Base-by-base conservation (phyloP, 2,797 vertebrate species). In the Sparus aurata region DNA sequence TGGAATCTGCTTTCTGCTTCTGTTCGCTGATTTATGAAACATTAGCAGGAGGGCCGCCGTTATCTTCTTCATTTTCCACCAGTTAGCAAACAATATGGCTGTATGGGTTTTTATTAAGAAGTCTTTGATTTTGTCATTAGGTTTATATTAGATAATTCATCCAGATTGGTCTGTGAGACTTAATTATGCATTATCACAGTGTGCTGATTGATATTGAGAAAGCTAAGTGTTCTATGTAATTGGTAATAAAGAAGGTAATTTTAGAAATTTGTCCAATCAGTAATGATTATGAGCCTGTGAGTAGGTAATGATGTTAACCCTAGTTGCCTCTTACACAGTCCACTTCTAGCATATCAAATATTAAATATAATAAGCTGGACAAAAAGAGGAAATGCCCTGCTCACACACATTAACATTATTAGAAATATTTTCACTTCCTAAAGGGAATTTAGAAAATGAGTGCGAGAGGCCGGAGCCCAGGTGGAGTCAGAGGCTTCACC, bases 211-310 rank as follows among this genome's bases (percentile, higher is more conserved):
- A 93, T 94, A 94, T 93, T 93, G 93, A 94, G 93, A 94, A 93
- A 94, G 91, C 89, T 92, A 94, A 94, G 93, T 94, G 92, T 94
- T 94, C 92, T 93, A 93, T 94, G 92, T 95, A 94, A 94, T 94
- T 95, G 92, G 91, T 92, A 95, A 95, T 94, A 92, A 93, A 93
- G 86, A 91, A 93, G 87, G 90, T 83, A 89, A 94, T 94, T 93
- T 91, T 90, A 93, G 88, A 91, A 92, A 94, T 95, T 93, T 95
- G 91, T 94, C 91, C 92, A 92, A 94, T 95, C 91, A 93, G 89
- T 93, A 93, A 93, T 90, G 92, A 93, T 94, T 94, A 94, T 93
- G 93, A 93, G 92, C 79, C 89, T 85, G 83, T 79, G 87, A 90
- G 91, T 89, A 90, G 90, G 89, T 94, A 92, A 94, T 93, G 92